Evolutionary conservation across 30 jellyfish, hydroid and myxozoan species (phyloP).

Genomic region (Chrysaora quinquecirrha): DNA sequence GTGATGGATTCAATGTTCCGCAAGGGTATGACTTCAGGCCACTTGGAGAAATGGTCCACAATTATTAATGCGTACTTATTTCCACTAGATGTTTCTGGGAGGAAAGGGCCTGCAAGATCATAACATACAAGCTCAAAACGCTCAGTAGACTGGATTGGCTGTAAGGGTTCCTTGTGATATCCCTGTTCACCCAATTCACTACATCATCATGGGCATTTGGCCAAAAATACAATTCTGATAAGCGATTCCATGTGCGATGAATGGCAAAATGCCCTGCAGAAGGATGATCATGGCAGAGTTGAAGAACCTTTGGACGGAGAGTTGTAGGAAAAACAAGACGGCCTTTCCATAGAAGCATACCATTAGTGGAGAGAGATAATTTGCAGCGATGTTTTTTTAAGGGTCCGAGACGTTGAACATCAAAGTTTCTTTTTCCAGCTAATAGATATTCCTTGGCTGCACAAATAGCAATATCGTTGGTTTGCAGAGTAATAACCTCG

Average conservation of each 20-base stretch:
- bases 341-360: slow-evolving; percentile 6
- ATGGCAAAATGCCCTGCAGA: slow-evolving; percentile 43
- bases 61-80: slow-evolving; percentile 1
- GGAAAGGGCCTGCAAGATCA: slow-evolving; percentile 1
- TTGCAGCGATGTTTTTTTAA: too few relatives aligned
- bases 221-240: slow-evolving; percentile 24
- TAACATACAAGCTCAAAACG: neutral
- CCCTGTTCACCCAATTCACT: slow-evolving; percentile 23
- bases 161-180: neutral
- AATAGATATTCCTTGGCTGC: slow-evolving; percentile 32
- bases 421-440: too few relatives aligned
- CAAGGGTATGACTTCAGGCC: slow-evolving; percentile 37
- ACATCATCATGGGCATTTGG: slow-evolving; percentile 40
- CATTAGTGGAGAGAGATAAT: slow-evolving; percentile 4
- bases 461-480: slow-evolving; percentile 12
- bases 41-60: slow-evolving; percentile 7
- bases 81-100: slow-evolving; percentile 15
- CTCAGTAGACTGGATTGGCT: neutral
- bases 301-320: slow-evolving; percentile 8
- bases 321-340: slow-evolving; percentile 12
- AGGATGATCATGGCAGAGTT: slow-evolving; percentile 39
- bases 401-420: too few relatives aligned
- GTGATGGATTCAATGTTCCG: neutral
- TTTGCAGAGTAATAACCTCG: slow-evolving; percentile 15
- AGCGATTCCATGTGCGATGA: slow-evolving; percentile 35